Evolutionary conservation across 2,797 vertebrate species (phyloP), one percentile per base, ranked within the genome.

Genomic region (Onychomys arenicola): DNA sequence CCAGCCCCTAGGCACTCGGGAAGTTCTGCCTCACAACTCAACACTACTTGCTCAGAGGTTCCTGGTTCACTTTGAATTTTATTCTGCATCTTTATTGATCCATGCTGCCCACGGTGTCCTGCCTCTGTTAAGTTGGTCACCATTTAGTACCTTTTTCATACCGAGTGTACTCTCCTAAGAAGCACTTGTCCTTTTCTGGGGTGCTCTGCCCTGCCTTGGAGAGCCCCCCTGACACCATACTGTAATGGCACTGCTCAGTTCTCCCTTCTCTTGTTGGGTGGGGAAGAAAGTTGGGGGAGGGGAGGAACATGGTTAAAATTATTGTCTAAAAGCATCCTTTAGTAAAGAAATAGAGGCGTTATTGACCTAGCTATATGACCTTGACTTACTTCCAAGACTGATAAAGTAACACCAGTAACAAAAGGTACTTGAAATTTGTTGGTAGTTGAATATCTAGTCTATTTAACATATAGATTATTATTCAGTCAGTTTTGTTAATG

Each of bases 371-470:
- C 67, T 55, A 1, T 55, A 12, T 32, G 46, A 55, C 69, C 25
- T 55, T 92, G 67, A 80, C 32, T 57, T 57, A 57, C 55, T 32
- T 71, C 23, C 23, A 25, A 40, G 82, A 85, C 29, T 71, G 27
- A 83, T 90, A 55, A 0, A 83, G 63, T 73, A 83, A 11, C 86
- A 16, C 57, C 59, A 91, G 43, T 85, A 89, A 85, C 43, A 84
- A 71, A 94, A 71, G 59, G 40, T 55, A 76, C 71, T 93, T 91
- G 95, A 34, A 59, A 37, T 92, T 92, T 86, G 90, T 89, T 94
- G 37, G 8, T 69, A 17, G 77, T 34, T 86, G 40, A 96, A 27
- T 83, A 37, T 81, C 10, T 78, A 65, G 69, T 92, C 29, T 29
- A 37, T 65, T 76, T 63, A 96, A 27, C 76, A 27, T 55, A 21